A percentile compares a stretch with the other conserved stretches of the same genome.
These are phyloP conservation scores for Arothron firmamentum DNA, from an alignment of 2,113 vertebrate genomes.

Conservation along the genomic window DNA sequence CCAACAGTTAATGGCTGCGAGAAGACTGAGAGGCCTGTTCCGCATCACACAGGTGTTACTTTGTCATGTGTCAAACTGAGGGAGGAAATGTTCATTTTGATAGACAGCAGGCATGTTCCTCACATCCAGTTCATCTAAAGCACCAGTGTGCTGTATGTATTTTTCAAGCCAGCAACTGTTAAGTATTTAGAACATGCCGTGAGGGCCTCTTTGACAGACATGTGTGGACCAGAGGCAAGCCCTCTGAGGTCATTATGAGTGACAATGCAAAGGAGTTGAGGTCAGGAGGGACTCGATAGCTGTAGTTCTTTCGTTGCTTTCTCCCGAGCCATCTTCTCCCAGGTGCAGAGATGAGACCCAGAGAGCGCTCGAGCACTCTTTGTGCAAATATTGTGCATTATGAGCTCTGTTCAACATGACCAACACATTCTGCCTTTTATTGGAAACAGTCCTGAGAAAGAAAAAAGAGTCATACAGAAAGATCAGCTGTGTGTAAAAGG, in stretches of 20 bases:
- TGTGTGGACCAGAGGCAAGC: conserved; percentile 18
- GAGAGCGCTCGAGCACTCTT: conserved; percentile 40
- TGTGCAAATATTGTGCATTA: conserved; percentile 50
- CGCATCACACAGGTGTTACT: conserved; percentile 51
- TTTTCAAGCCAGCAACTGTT: conserved; percentile 35
- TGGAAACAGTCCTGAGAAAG: too few relatives aligned
- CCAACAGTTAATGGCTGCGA: conserved; percentile 9
- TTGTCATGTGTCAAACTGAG: conserved; percentile 58
- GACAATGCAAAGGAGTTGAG: conserved; percentile 50
- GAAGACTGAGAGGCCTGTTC: conserved; percentile 41
- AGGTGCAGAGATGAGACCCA: conserved; percentile 49
- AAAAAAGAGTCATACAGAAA: not conserved
- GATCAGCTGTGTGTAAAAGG: conserved; percentile 10
- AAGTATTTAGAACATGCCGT: conserved; percentile 48
- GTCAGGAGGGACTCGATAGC: conserved; percentile 37
- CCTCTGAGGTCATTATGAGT: conserved; percentile 44
- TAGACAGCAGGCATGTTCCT: conserved; percentile 48
- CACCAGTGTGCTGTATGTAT: conserved; percentile 23
- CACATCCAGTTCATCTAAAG: conserved; percentile 32
- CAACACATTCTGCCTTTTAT: not conserved
- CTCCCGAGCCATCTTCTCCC: conserved; percentile 51
- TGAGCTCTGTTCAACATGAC: conserved; percentile 22
- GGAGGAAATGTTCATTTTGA: conserved; percentile 58
- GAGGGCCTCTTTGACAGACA: conserved; percentile 49
- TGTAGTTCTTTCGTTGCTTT: conserved; percentile 50